These are phyloP conservation scores for Callionymus lyra DNA, from an alignment of 2,113 vertebrate species.

Conservation along the genomic window DNA sequence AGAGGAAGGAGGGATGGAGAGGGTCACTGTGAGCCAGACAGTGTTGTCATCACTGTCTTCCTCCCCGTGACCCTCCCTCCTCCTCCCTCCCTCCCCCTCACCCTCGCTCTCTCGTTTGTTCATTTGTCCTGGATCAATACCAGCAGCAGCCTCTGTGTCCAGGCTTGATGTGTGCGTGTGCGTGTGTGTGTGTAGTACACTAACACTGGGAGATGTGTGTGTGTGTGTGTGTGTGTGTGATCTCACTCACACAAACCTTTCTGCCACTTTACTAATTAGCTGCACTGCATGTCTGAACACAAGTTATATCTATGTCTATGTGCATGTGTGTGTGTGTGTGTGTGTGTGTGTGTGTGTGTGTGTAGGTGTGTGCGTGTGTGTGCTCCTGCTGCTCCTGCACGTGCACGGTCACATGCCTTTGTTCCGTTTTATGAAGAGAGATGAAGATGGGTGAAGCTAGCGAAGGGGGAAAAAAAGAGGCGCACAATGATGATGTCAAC, in stretches of 20 bases:
- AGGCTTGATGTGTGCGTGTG: slow-evolving; percentile 29
- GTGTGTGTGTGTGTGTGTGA: slow-evolving; percentile 11
- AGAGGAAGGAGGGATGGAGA: slow-evolving; percentile 16
- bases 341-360: slow-evolving; percentile 8
- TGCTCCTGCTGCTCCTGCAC: neutral
- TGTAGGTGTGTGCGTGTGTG: slow-evolving; percentile 2
- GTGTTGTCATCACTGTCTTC: too few species aligned
- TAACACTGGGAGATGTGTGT: slow-evolving; percentile 6
- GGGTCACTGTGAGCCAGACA: slow-evolving; percentile 35
- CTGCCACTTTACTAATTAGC: slow-evolving; percentile 47
- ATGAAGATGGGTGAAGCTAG: slow-evolving; percentile 23
- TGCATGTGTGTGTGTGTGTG: slow-evolving; percentile 9
- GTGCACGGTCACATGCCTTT: slow-evolving; percentile 11
- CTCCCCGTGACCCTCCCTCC: slow-evolving; percentile 18
- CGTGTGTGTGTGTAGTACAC: slow-evolving; percentile 16
- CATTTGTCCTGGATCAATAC: slow-evolving; percentile 47
- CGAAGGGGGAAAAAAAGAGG: slow-evolving; percentile 4
- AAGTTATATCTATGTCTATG: slow-evolving; percentile 16
- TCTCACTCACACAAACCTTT: slow-evolving; percentile 27
- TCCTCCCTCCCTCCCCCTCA: slow-evolving; percentile 5
- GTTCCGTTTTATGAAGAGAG: slow-evolving; percentile 11
- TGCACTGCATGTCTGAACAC: slow-evolving; percentile 30
- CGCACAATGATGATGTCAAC: too few species aligned
- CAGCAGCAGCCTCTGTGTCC: slow-evolving; percentile 24
- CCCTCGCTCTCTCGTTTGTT: slow-evolving; percentile 26